Conservation (phyloP, 2,113 vertebrate species). For the Lasiurus cinereus region DNA sequence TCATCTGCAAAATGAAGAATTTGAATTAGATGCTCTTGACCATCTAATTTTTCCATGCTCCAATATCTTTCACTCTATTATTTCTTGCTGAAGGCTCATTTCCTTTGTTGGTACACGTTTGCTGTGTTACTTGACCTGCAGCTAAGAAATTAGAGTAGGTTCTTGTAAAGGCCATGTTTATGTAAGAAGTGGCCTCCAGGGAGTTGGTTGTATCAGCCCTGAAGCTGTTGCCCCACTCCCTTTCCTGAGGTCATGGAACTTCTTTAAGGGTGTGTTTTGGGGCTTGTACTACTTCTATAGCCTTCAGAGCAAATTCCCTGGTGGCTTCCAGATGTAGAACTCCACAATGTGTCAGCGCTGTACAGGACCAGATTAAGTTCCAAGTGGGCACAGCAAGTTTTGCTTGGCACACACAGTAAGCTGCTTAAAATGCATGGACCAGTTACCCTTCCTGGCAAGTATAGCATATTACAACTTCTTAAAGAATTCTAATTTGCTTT, state of each 20-base stretch:
- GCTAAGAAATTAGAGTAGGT: slow-evolving; percentile 60
- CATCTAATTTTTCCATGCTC: not conserved
- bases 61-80: not conserved
- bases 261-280: not conserved
- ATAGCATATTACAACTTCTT: slow-evolving; percentile 14
- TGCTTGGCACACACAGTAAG: not conserved
- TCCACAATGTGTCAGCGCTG: not conserved
- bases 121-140: slow-evolving; percentile 35
- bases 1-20: not conserved
- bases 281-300: not conserved
- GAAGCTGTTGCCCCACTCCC: not conserved
- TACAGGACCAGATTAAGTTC: not conserved
- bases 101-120: not conserved
- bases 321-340: not conserved
- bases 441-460: slow-evolving; percentile 45
- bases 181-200: not conserved
- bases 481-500: slow-evolving; percentile 64
- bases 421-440: slow-evolving; percentile 26
- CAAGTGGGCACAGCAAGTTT: not conserved
- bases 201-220: not conserved
- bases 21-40: slow-evolving; percentile 26
- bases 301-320: not conserved
- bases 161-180: slow-evolving; percentile 24
- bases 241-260: not conserved
- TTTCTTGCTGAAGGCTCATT: not conserved